Evolutionary conservation across 1,140 invertebrate genomes (phyloP), one percentile per base, ranked within the genome.

Genomic region (Brachionus paranguensis): DNA sequence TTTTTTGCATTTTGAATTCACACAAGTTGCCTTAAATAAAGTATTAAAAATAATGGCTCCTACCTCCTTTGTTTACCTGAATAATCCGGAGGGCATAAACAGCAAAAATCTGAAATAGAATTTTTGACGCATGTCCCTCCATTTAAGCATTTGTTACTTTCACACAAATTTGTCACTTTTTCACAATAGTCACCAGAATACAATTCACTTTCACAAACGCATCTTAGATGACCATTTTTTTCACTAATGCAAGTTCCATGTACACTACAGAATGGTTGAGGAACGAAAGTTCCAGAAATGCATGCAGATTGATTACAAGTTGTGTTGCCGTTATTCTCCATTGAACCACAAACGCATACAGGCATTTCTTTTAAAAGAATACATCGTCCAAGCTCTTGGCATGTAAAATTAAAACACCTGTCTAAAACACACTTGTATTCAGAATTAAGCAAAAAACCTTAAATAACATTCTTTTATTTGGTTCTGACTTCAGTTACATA

Each of bases 181-280:
- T 81, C 78, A 33, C 78, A 81, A 81, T 64, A 64, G 65, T 68
- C 5, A 0, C 78, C 78, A n/a, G 50, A 43, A 47, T 37, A 79
- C 17, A 33, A 60, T 17, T 79, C 78, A 64, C 37, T 64, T 33
- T 17, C 29, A 37, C 78, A 79, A n/a, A 33, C 20, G 33, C 78
- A 79, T 55, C 27, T 41, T 14, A 79, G 24, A 33, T 53, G 11
- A 24, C 47, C 47, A 41, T 41, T 27, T 8, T 37, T 37, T 27
- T 79, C 20, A 64, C 47, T 12, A n/a, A 53, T 12, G 41, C 78
- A 79, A 53, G 17, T 79, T 27, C 12, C 27, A 11, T 64, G 47
- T 6, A 6, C 7, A 12, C 33, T 43, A 45, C 70, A 74, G n/a
- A 11, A 43, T 43, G 70, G 41, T 24, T 74, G 33, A 74, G 41